phyloP scores from a whole-genome alignment of 2,113 vertebrate species.

The Tragulus kanchil region DNA sequence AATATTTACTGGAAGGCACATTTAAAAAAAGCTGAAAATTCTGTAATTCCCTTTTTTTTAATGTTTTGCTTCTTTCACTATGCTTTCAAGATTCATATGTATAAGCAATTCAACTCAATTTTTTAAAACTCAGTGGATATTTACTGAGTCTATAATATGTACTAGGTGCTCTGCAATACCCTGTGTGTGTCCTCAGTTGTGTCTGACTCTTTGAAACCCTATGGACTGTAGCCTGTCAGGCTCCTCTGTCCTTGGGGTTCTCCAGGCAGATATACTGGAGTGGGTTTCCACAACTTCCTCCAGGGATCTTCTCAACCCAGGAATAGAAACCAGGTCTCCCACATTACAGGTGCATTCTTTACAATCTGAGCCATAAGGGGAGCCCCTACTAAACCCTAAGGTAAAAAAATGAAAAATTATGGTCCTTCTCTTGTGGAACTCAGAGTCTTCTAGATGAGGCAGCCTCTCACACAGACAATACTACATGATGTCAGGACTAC shows the following conservation, averaged over 20 bases:
- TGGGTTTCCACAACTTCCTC: neutral
- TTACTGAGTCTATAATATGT: slow-evolving; percentile 15
- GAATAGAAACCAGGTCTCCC: neutral
- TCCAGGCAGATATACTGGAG: neutral
- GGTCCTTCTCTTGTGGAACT: neutral
- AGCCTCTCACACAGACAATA: neutral
- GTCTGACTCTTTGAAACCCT: neutral
- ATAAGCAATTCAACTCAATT: neutral
- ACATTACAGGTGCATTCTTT: neutral
- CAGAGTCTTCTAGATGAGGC: neutral
- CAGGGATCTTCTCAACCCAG: neutral
- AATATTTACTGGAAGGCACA: neutral
- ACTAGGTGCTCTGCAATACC: neutral
- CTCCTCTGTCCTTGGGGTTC: neutral
- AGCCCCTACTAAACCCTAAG: neutral
- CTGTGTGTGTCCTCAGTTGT: neutral
- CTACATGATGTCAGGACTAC: accelerated
- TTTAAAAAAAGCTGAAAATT: neutral
- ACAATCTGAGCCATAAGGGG: neutral
- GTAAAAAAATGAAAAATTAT: slow-evolving; percentile 11
- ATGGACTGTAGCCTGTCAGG: neutral
- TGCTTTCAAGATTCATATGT: neutral
- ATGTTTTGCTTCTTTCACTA: neutral
- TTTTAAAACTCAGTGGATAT: neutral
- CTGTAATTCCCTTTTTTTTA: slow-evolving; percentile 24